A percentile compares a stretch with the other conserved stretches of the same genome.
These are phyloP conservation scores for Rhagophthalmus giganteus DNA, from an alignment of 2,888 invertebrate genomes.

Conservation along the genomic window DNA sequence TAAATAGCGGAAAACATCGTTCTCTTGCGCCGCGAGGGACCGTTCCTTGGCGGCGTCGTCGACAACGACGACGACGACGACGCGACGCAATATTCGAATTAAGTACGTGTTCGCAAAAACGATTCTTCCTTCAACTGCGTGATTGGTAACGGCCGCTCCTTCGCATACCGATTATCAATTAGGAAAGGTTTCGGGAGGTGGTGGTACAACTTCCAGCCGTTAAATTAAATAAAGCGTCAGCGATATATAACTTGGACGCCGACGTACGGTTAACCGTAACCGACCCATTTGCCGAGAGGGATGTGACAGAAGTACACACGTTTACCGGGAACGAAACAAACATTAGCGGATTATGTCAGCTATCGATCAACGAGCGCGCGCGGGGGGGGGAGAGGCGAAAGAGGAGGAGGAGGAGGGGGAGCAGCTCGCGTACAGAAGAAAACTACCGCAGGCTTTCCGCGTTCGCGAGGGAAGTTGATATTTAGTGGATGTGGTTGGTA, in stretches of 20 bases:
- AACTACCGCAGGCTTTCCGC: slow-evolving; percentile 26
- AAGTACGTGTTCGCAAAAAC: slow-evolving; percentile 3
- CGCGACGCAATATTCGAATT: neutral
- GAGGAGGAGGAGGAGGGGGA: too few species aligned
- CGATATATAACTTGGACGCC: too few species aligned
- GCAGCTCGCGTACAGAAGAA: too few species aligned
- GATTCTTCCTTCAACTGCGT: slow-evolving; percentile 2
- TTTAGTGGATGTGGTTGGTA: slow-evolving; percentile 36
- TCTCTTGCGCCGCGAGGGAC: neutral
- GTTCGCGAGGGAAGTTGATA: slow-evolving; percentile 30
- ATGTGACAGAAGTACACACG: slow-evolving; percentile 23
- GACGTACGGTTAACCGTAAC: too few species aligned
- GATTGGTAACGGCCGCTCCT: neutral
- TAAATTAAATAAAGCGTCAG: too few species aligned
- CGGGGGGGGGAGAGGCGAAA: too few species aligned
- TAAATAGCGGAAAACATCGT: slow-evolving; percentile 12
- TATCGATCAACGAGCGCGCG: slow-evolving; percentile 6
- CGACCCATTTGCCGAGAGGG: slow-evolving; percentile 11
- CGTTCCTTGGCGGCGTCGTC: too few species aligned
- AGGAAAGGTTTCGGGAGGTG: too few species aligned
- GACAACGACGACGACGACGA: too few species aligned
- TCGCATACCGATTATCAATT: neutral
- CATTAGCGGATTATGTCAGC: slow-evolving; percentile 15
- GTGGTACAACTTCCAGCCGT: too few species aligned
- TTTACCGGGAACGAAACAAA: slow-evolving; percentile 19